These are phyloP conservation scores for Bos indicus DNA, from an alignment of 2,113 vertebrate species.

Conservation along the genomic window DNA sequence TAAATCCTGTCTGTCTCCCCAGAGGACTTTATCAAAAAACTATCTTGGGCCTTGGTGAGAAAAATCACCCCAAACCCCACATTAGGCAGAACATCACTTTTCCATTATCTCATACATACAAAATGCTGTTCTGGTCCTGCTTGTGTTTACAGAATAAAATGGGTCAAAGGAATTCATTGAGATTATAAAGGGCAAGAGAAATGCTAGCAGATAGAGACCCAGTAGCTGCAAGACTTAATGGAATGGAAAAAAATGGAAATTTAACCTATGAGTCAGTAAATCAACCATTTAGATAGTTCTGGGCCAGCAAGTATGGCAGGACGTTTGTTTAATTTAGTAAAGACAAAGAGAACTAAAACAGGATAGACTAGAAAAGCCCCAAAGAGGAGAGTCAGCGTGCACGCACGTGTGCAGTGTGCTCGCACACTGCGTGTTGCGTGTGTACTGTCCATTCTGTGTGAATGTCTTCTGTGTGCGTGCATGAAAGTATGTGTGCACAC, in stretches of 20 bases:
- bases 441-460: neutral
- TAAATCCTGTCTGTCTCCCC: neutral
- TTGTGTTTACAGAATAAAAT: neutral
- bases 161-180: neutral
- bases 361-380: neutral
- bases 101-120: neutral
- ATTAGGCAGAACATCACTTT: neutral
- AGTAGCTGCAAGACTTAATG: neutral
- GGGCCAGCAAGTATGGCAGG: neutral
- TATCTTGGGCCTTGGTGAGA: neutral
- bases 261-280: conserved; percentile 17
- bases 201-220: neutral
- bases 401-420: neutral
- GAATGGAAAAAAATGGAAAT: neutral
- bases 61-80: neutral
- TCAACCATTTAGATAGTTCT: neutral
- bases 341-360: neutral
- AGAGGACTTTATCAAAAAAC: neutral
- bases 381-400: neutral
- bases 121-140: neutral
- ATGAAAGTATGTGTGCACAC: neutral
- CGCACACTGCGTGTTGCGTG: fast-evolving
- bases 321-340: neutral
- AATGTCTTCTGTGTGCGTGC: neutral
- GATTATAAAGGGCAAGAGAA: conserved; percentile 28